A percentile compares a stretch with the other conserved stretches of the same genome.
These are phyloP conservation scores for Axinella damicornis DNA, from an alignment of 37 sponge, comb jelly and placozoan species.

Conservation along the genomic window DNA sequence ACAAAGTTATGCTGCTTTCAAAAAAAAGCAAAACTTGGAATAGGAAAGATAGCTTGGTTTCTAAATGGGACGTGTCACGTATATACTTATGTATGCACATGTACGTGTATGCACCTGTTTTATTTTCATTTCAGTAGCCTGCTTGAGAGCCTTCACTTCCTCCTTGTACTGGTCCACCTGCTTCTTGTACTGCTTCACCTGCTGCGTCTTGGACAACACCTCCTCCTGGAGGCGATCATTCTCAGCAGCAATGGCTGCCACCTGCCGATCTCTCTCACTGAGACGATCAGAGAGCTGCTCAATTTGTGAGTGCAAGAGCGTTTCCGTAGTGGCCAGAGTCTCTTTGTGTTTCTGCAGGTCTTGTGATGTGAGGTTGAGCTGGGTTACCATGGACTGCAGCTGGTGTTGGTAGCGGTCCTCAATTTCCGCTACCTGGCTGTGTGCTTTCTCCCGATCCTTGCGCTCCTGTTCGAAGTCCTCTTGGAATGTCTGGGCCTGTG, in stretches of 20 bases:
- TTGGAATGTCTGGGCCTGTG: slow-evolving; percentile 25
- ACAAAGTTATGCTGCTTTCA: too few relatives aligned
- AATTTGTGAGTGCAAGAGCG: not conserved
- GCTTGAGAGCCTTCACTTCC: not conserved
- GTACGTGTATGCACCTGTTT: too few relatives aligned
- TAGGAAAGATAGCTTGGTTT: too few relatives aligned
- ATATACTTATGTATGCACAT: too few relatives aligned
- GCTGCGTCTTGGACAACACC: slow-evolving; percentile 20
- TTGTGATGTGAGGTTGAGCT: not conserved
- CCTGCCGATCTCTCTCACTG: not conserved
- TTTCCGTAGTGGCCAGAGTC: not conserved
- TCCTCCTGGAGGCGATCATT: not conserved
- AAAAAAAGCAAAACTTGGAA: too few relatives aligned
- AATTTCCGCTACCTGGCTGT: not conserved
- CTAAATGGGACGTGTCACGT: too few relatives aligned
- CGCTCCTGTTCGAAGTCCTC: slow-evolving; percentile 43
- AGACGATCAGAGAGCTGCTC: not conserved
- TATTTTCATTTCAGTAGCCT: not conserved
- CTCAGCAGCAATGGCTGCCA: not conserved
- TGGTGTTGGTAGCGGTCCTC: not conserved
- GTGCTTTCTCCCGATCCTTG: slow-evolving; percentile 34
- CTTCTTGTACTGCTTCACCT: slow-evolving; percentile 24
- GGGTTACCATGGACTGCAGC: not conserved
- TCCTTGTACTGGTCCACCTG: not conserved
- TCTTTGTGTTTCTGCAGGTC: not conserved